A percentile compares a stretch with the other conserved stretches of the same genome.
These are phyloP conservation scores for Phoenicopterus ruber DNA, from an alignment of 2,113 vertebrate genomes.

Conservation along the genomic window DNA sequence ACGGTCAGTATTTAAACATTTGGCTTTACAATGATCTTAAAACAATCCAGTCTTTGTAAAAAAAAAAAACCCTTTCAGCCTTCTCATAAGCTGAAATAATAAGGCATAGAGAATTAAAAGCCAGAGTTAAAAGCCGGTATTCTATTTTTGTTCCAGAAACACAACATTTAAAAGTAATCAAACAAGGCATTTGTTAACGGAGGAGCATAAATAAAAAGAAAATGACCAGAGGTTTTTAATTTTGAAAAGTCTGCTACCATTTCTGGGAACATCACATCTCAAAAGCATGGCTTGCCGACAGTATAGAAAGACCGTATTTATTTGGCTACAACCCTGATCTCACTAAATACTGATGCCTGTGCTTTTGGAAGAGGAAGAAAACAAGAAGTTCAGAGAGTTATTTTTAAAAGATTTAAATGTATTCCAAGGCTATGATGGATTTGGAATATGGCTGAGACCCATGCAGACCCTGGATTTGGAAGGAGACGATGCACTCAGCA, in stretches of 20 bases:
- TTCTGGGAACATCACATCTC: not conserved
- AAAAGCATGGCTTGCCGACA: not conserved
- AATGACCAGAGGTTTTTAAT: constrained; percentile 18
- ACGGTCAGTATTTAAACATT: not conserved
- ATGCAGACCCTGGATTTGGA: not conserved
- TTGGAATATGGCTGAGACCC: not conserved
- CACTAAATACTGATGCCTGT: not conserved
- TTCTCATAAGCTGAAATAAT: not conserved
- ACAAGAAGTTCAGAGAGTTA: not conserved
- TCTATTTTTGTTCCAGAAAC: constrained; percentile 30
- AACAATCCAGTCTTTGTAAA: not conserved
- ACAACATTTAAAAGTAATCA: constrained; percentile 29
- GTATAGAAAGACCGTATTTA: not conserved
- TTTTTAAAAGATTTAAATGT: not conserved
- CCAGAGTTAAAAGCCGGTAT: not conserved
- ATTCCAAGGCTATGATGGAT: not conserved
- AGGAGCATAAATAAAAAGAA: constrained; percentile 5
- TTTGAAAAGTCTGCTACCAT: constrained; percentile 15
- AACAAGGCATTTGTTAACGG: constrained; percentile 5
- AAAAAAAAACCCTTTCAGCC: not conserved
- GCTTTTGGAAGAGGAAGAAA: constrained; percentile 18
- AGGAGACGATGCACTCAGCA: not conserved
- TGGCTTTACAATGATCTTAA: constrained; percentile 7
- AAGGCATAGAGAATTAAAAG: not conserved
- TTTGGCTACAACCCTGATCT: not conserved